These are phyloP conservation scores for Leucoraja erinaceus DNA, from an alignment of 2,113 vertebrate species.

Conservation along the genomic window DNA sequence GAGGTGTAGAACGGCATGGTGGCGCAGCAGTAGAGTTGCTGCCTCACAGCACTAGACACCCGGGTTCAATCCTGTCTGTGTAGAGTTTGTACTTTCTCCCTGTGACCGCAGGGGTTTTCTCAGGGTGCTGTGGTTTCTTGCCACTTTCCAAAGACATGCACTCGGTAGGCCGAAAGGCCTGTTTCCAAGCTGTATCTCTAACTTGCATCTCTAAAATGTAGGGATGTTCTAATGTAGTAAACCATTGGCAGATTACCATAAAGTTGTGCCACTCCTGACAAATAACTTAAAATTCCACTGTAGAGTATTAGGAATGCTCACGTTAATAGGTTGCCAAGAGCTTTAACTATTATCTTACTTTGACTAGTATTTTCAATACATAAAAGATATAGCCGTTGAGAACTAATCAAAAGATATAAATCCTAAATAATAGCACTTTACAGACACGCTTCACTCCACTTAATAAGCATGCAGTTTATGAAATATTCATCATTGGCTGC, in stretches of 20 bases:
- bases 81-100: too few species aligned
- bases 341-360: neutral
- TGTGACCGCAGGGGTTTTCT: too few species aligned
- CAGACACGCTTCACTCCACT: constrained; percentile 63
- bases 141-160: too few species aligned
- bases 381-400: too few species aligned
- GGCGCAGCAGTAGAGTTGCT: too few species aligned
- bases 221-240: neutral
- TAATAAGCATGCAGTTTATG: constrained; percentile 54
- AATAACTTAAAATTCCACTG: neutral
- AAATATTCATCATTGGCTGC: constrained; percentile 46
- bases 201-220: neutral
- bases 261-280: neutral
- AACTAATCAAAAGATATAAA: constrained; percentile 14
- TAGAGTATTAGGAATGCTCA: too few species aligned
- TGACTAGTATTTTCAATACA: neutral
- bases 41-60: too few species aligned
- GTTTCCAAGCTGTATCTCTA: too few species aligned
- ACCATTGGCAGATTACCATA: neutral
- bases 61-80: too few species aligned
- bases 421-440: constrained; percentile 52
- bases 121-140: too few species aligned
- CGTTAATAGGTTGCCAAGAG: neutral
- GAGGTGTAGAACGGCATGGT: too few species aligned
- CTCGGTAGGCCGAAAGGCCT: too few species aligned